Percentiles rank a stretch among this genome's conserved stretches.
These are phyloP conservation scores for Columba livia DNA, from an alignment of 2,113 vertebrate genomes.

Conservation along the genomic window DNA sequence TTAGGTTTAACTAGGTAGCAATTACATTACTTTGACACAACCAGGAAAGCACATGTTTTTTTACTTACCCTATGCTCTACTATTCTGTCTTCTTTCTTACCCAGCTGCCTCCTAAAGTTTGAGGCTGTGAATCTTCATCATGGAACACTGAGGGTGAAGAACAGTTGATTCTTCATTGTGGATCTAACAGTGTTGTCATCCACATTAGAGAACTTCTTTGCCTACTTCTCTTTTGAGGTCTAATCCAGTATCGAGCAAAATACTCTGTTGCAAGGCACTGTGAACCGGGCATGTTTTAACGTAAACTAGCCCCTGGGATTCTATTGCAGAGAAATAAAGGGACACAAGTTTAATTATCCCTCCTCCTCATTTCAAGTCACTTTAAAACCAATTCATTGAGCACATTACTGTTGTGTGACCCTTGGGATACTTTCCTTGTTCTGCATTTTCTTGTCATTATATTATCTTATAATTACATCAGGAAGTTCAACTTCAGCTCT, in stretches of 20 bases:
- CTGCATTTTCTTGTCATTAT: not conserved
- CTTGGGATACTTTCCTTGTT: not conserved
- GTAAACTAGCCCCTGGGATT: not conserved
- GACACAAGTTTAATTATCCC: not conserved
- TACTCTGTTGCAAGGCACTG: not conserved
- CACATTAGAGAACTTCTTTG: not conserved
- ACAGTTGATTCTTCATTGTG: too few species aligned
- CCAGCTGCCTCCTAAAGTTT: not conserved
- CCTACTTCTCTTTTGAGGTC: not conserved
- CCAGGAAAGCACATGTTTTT: not conserved
- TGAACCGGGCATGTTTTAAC: not conserved
- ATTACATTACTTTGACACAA: not conserved
- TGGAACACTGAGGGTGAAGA: not conserved
- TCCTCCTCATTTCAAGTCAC: not conserved
- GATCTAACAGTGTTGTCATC: not conserved
- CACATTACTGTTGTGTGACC: fast-evolving
- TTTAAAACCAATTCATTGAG: not conserved
- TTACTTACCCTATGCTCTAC: not conserved
- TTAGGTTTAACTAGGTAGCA: not conserved
- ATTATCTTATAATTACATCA: not conserved
- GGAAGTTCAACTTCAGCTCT: not conserved
- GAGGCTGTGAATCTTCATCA: not conserved
- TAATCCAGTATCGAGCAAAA: not conserved
- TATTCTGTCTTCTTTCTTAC: not conserved
- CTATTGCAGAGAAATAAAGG: not conserved